These are phyloP conservation scores for Anguilla obscura DNA, from an alignment of 2,797 vertebrate species.

Conservation along the genomic window DNA sequence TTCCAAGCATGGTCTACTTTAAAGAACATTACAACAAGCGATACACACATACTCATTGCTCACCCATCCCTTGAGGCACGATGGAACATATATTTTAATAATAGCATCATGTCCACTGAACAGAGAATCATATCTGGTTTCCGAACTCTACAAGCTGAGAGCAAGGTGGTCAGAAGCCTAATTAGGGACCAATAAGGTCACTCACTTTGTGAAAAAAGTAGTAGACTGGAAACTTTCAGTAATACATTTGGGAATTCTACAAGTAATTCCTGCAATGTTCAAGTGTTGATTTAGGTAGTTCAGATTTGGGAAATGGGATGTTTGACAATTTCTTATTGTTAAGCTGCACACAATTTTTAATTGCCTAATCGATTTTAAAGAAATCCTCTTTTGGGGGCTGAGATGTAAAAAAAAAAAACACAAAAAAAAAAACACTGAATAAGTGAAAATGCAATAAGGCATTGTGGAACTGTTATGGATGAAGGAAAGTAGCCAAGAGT, in stretches of 20 bases:
- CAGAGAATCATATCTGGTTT: not conserved
- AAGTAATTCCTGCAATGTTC: not conserved
- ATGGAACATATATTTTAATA: not conserved
- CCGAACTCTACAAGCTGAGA: not conserved
- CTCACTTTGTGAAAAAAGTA: not conserved
- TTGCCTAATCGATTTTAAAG: not conserved
- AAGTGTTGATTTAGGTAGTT: too few species aligned
- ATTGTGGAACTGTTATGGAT: not conserved
- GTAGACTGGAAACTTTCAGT: too few species aligned
- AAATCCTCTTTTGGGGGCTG: not conserved
- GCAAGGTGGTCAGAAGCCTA: not conserved
- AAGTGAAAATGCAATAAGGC: not conserved
- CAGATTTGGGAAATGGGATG: not conserved
- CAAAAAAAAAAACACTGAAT: too few species aligned
- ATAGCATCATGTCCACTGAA: not conserved
- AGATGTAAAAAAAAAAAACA: not conserved
- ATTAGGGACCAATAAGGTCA: not conserved
- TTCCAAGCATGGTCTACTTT: not conserved
- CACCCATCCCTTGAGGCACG: not conserved
- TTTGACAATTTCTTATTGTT: not conserved
- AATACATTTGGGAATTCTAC: not conserved
- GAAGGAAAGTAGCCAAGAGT: not conserved
- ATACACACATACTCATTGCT: not conserved
- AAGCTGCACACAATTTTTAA: not conserved
- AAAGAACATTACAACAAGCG: not conserved